Conservation (phyloP, 2,797 vertebrate genomes). For the Sebastes melanostomus region DNA sequence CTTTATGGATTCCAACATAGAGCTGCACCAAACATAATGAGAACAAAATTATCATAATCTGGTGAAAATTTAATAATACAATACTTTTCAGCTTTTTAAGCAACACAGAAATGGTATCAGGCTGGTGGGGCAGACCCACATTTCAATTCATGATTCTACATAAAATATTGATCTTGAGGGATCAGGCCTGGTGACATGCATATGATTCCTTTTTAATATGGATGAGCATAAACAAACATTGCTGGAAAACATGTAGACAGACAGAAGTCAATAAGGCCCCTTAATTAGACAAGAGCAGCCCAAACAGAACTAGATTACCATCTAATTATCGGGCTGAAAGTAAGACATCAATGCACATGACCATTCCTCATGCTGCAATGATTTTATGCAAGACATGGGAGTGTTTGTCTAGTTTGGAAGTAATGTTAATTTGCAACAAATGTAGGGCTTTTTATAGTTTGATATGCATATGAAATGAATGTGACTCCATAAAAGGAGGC, state of each 20-base stretch:
- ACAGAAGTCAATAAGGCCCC: conserved; percentile 54
- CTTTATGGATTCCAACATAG: neutral
- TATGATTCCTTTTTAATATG: conserved; percentile 62
- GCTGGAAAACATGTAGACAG: conserved; percentile 57
- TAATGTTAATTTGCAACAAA: conserved; percentile 33
- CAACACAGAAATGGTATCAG: neutral
- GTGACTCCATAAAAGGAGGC: neutral
- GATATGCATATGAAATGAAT: conserved; percentile 26
- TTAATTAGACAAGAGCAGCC: conserved; percentile 58
- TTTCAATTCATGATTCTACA: conserved; percentile 32
- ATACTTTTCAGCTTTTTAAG: neutral
- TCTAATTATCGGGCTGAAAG: conserved; percentile 51
- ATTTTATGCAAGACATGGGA: conserved; percentile 12
- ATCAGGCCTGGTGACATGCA: conserved; percentile 35
- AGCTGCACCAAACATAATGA: neutral
- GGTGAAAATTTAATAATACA: conserved; percentile 5
- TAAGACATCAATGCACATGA: conserved; percentile 56
- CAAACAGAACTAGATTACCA: conserved; percentile 62
- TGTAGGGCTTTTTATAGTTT: conserved; percentile 22
- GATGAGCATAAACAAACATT: conserved; percentile 66
- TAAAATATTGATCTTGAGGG: conserved; percentile 58
- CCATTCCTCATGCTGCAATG: conserved; percentile 11
- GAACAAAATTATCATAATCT: conserved; percentile 20
- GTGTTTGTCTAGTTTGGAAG: conserved; percentile 20
- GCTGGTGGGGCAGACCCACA: neutral